Base-by-base conservation (phyloP, 2,797 vertebrate species). In the Rhyacichthys aspro region DNA sequence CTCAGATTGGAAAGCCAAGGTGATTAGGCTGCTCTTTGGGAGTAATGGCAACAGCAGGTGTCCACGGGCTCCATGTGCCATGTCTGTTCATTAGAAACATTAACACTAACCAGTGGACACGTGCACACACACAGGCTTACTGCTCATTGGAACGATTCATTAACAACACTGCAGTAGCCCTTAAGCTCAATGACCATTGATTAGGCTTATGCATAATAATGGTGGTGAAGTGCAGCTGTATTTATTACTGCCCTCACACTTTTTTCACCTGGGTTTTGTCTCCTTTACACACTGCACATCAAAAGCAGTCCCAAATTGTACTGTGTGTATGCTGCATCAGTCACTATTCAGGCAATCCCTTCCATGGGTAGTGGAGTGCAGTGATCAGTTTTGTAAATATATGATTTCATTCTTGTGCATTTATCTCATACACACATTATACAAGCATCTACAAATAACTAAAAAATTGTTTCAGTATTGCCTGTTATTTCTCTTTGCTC, bases 41-140 rank as follows among this genome's bases (percentile, higher is more conserved):
- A 75, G 74, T 86, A 78, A 86, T 85, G 65, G 65, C 45, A 78
- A 42, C 74, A 83, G 82, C 85, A 82, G 86, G 84, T 86, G 83
- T 85, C 79, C 84, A 85, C 56, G 64, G 76, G 75, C 82, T 75
- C 45, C 3, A 9, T 75, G 66, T 67, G 71, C 69, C 76, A 72
- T 67, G 60, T 78, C 76, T 75, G 73, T 78, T 86, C 67, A 78
- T 85, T 85, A 74, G 49, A 70, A 53, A 76, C 63, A 78, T 83
- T 85, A 82, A 78, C 70, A 70, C 77, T 77, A 67, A 74, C 59
- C 33, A 46, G 36, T 45, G 2, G 1, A 62, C 47, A 57, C 49
- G 55, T 60, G 59, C 49, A 47, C 37, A 67, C 19, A 42, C 11
- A 67, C 19, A 67, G 18, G 38, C 36, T 42, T 59, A 49, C 57